Evolutionary conservation across 2,797 vertebrate species (phyloP), one percentile per base, ranked within the genome.

Genomic region (Sylvilagus floridanus): DNA sequence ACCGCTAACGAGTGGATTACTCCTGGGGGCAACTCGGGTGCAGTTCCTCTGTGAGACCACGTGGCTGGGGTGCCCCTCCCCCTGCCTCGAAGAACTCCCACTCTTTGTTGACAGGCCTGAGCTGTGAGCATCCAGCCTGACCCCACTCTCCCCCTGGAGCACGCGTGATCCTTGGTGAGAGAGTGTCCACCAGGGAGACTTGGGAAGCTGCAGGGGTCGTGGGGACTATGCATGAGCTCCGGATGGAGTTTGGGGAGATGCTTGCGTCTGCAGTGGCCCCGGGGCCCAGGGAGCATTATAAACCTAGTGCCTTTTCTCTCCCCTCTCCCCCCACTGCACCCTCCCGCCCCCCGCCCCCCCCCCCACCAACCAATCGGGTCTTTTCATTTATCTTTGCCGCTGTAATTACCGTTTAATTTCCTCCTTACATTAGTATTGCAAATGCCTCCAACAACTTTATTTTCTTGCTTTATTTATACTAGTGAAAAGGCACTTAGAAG

Each of bases 371-470:
- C 8, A 8, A 24, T 69, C 32, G 88, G 65, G 76, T n/a, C 69
- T 94, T 94, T 90, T 54, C 94, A 92, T 95, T 93, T 95, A 86
- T 91, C 94, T 82, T 93, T 68, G 91, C 72, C 2, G 72, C 90
- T 73, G 88, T 96, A 97, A 97, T 97, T 96, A 96, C 94, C 2
- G 17, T 88, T 95, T 94, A 95, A 97, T 96, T 93, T 92, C 85
- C 93, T 89, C 77, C 87, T 96, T 92, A 50, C 95, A 94, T 97
- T 96, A 92, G 96, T 88, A 96, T 95, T 86, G 87, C 90, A 83
- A 95, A 94, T 50, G 91, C 87, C 89, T 95, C 88, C 95, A 95
- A 95, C 91, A 91, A 95, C 93, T 94, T 95, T 95, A 96, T 95
- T 96, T 95, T 96, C 95, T 95, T 88, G 84, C 84, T 94, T 96